Evolutionary conservation across 2,888 invertebrate species (phyloP), one percentile per base, ranked within the genome.

Genomic region (Eupithecia insigniata): DNA sequence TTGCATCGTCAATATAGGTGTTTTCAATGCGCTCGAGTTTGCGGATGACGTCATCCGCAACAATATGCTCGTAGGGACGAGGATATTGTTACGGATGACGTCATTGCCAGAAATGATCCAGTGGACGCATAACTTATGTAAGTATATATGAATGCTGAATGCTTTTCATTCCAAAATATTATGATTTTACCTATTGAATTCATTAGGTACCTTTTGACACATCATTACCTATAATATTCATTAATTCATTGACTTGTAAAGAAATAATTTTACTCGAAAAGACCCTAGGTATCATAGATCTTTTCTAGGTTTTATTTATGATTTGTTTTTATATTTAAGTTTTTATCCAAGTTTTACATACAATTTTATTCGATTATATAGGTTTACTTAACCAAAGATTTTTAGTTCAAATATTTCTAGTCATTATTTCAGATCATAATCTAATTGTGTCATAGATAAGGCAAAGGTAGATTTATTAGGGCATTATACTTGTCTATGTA

Each of bases 381-480:
- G 10, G 30, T 34, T 62, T 62, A n/a, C 46, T 0, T 22, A 60
- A 28, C 16, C 30, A 30, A 60, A 18, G 60, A 60, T 60, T 60
- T 58, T 60, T 60, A 60, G 30, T 30, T 60, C 8, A 30, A 55
- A 60, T 60, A 62, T 22, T 34, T 62, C 30, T 62, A 62, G 61
- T 62, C 61, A 62, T 62, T 30, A 34, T 32, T 10, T 32, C n/a
- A 32, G n/a, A 61, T 61, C 32, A 32, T 30, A 22, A 51, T 22
- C 10, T 46, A 8, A 46, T 46, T 46, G 8, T 26, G 3, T 22
- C 5, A 55, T 51, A 26, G 10, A 0, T 26, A 26, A 7, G 39
- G 4, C n/a, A 6, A n/a, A 43, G 12, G 26, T 26, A 26, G 55
- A 55, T 55, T 30, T 60, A 60, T 30, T 60, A 60, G 60, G 30